A percentile compares a stretch with the other conserved stretches of the same genome.
Conservation (phyloP, 2,797 vertebrate genomes). For the Microcaecilia unicolor region DNA sequence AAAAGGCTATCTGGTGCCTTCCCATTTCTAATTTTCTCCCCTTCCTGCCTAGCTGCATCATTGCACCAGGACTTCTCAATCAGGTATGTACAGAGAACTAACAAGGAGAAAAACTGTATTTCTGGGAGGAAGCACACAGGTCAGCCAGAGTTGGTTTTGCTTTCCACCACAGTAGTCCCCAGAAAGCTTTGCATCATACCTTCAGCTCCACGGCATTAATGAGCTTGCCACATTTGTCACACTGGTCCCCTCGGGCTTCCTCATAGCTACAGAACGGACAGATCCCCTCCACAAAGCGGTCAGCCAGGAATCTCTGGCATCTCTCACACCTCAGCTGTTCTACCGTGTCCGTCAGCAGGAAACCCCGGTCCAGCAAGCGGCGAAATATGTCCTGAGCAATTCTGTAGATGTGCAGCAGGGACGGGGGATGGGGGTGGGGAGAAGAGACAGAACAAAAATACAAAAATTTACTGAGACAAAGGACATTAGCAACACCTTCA, state of each 20-base stretch:
- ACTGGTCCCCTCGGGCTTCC: conserved; percentile 92
- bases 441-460: background rate
- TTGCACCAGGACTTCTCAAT: no score
- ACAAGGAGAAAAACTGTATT: no score
- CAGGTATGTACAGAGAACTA: no score
- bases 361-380: conserved; percentile 61
- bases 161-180: no score
- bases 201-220: conserved; percentile 90
- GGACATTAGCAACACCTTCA: background rate
- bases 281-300: conserved; percentile 87
- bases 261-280: conserved; percentile 82
- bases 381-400: conserved; percentile 91
- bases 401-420: conserved; percentile 49
- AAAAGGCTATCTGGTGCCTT: no score
- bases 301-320: conserved; percentile 83
- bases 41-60: no score
- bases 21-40: no score
- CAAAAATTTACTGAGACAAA: background rate
- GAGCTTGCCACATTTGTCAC: conserved; percentile 87
- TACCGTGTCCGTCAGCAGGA: conserved; percentile 72
- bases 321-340: conserved; percentile 83
- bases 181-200: no score
- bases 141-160: no score
- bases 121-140: no score
- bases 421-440: background rate